These are phyloP conservation scores for Crossocerus cetratus DNA, from an alignment of 2,888 invertebrate genomes.

Conservation along the genomic window DNA sequence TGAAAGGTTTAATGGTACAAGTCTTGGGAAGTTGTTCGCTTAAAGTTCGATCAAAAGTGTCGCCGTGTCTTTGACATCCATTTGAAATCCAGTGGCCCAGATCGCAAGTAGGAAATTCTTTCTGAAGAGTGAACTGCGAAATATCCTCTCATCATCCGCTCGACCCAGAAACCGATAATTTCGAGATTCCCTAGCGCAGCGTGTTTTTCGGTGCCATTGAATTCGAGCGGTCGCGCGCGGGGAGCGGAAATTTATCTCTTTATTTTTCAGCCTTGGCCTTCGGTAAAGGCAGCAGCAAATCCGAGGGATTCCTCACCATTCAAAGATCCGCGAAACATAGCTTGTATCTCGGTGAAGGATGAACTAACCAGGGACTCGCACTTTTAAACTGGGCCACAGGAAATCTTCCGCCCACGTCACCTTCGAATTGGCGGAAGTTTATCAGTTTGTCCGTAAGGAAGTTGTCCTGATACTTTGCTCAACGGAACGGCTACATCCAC, in stretches of 20 bases:
- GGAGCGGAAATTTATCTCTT: constrained; percentile 27
- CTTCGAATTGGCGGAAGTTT: no score
- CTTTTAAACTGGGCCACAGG: constrained; percentile 46
- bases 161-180: not conserved
- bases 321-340: constrained; percentile 40
- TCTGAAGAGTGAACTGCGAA: not conserved
- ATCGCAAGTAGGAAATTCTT: not conserved
- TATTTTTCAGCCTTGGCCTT: constrained; percentile 54
- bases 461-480: no score
- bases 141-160: not conserved
- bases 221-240: not conserved
- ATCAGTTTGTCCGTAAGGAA: no score
- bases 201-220: not conserved
- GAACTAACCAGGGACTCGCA: constrained; percentile 18
- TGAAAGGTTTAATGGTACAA: no score
- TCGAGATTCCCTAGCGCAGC: not conserved
- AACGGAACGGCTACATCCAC: no score
- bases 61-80: no score
- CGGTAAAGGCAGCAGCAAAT: constrained; percentile 2
- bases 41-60: no score
- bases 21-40: no score
- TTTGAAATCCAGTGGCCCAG: not conserved
- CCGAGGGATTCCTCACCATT: constrained; percentile 8
- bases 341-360: not conserved
- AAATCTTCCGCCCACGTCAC: constrained; percentile 20